A percentile compares a stretch with the other conserved stretches of the same genome.
Conservation (phyloP, 2,888 invertebrate genomes). For the Serrognathus titanus region DNA sequence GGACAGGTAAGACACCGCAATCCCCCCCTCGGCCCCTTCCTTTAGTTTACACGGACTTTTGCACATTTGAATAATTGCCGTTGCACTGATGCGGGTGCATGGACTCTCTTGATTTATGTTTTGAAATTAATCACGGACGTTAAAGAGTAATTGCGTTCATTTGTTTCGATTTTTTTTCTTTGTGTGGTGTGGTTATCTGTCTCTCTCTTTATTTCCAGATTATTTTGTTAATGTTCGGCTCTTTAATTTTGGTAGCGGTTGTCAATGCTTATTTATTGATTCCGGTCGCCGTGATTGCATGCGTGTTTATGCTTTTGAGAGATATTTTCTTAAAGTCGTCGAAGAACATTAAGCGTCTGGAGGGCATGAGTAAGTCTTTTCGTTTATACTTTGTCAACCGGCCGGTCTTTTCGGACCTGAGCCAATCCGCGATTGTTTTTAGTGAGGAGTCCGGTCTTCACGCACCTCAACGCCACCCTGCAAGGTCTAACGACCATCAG, state of each 20-base stretch:
- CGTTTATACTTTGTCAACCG: neutral
- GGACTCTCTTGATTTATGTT: too few species aligned
- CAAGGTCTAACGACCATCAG: slow-evolving; percentile 78
- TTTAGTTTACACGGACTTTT: neutral
- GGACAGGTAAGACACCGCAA: slow-evolving; percentile 49
- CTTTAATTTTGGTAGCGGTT: slow-evolving; percentile 54
- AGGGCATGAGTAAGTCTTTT: slow-evolving; percentile 61
- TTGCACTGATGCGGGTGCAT: neutral
- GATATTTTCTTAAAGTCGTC: slow-evolving; percentile 65
- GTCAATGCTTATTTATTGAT: slow-evolving; percentile 53
- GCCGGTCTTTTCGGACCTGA: neutral
- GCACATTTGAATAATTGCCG: neutral
- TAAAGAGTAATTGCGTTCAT: neutral
- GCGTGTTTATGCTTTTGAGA: slow-evolving; percentile 61
- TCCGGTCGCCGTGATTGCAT: slow-evolving; percentile 53
- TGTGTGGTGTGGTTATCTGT: neutral
- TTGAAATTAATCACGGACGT: too few species aligned
- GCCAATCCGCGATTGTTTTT: slow-evolving; percentile 25
- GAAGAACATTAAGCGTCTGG: slow-evolving; percentile 66
- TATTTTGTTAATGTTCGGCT: slow-evolving; percentile 51
- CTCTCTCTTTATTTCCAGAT: slow-evolving; percentile 41
- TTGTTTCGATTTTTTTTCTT: neutral
- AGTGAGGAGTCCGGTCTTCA: slow-evolving; percentile 83
- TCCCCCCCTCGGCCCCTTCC: neutral
- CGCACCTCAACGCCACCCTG: slow-evolving; percentile 75